Evolutionary conservation across 2,888 invertebrate genomes (phyloP), one percentile per base, ranked within the genome.

Genomic region (Choreutis nemorana): DNA sequence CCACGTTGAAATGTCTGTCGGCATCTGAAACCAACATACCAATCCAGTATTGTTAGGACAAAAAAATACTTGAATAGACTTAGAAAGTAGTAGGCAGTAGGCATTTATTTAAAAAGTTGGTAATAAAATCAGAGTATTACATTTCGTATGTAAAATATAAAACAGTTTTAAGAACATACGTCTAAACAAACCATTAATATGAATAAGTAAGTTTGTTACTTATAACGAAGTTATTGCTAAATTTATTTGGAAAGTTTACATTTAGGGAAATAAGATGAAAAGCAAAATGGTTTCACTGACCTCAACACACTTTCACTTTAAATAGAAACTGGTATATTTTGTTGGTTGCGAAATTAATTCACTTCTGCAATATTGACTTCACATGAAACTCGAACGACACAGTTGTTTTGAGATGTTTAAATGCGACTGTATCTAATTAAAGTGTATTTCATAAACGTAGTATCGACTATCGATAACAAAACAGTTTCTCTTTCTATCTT

Each of bases 1-100:
- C 59, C 61, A 61, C 26, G 44, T 32, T 12, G 37, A 14, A 8
- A 40, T 14, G 20, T 34, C 33, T 1, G 30, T 11, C 14, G 28
- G 33, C 46, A 46, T 48, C 49, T 50, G 35, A 30, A 42, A 48
- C 29, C 11, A 25, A 35, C 4, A 24, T 24, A 10, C 9, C 9
- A 21, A 21, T 6, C 9, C 21, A 21, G 10, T 9, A 9, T 21
- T n/a, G 21, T 21, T 21, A 10, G 10, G 10, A 21, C 9, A n/a
- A 21, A 21, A 21, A n/a, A 10, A 9, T 21, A n/a, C 21, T 9
- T n/a, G n/a, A 10, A n/a, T 21, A 10, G 10, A 9, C 21, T n/a
- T 9, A n/a, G 9, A 10, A 21, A 10, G 10, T 21, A 21, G n/a
- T n/a, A 9, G 21, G 21, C 21, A n/a, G 7, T 21, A n/a, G 21